phyloP scores from a whole-genome alignment of 30 jellyfish, hydroid and myxozoan species.

The Rhopilema esculentum region DNA sequence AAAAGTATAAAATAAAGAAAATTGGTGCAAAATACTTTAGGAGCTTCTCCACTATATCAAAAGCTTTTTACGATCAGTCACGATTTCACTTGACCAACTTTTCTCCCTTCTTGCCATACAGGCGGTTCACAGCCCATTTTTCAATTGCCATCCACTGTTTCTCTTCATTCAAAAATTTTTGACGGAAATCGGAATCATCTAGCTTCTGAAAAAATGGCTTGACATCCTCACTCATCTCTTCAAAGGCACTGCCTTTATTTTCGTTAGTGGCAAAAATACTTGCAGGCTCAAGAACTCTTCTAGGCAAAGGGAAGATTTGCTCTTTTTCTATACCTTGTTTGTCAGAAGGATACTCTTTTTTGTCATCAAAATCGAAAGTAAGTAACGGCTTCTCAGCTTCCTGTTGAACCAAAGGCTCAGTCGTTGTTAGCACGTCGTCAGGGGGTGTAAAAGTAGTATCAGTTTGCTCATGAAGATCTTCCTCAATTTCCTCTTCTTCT shows the following conservation, averaged over 20 bases:
- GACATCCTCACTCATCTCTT: conserved; percentile 59
- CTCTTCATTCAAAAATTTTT: conserved; percentile 39
- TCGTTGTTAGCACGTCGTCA: conserved; percentile 4
- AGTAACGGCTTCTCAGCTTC: conserved; percentile 28
- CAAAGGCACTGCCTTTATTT: conserved; percentile 5
- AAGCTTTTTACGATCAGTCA: not conserved
- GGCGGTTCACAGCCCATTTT: conserved; percentile 28
- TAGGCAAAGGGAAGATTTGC: conserved; percentile 44
- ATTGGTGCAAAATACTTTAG: not conserved
- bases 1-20: not conserved
- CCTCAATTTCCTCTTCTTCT: conserved; percentile 39
- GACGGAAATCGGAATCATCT: conserved; percentile 15
- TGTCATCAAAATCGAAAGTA: conserved; percentile 35
- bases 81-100: not conserved
- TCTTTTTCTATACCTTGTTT: conserved; percentile 7
- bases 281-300: conserved; percentile 46
- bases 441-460: conserved; percentile 39
- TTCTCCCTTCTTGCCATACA: not conserved
- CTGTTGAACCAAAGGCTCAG: conserved; percentile 18
- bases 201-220: conserved; percentile 55
- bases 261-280: conserved; percentile 20
- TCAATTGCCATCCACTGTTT: conserved; percentile 55
- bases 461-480: conserved; percentile 23
- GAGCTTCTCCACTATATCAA: not conserved
- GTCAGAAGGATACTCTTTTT: not conserved